These are phyloP conservation scores for Motacilla tschutschensis DNA, from an alignment of 2,113 vertebrate species.

Conservation along the genomic window DNA sequence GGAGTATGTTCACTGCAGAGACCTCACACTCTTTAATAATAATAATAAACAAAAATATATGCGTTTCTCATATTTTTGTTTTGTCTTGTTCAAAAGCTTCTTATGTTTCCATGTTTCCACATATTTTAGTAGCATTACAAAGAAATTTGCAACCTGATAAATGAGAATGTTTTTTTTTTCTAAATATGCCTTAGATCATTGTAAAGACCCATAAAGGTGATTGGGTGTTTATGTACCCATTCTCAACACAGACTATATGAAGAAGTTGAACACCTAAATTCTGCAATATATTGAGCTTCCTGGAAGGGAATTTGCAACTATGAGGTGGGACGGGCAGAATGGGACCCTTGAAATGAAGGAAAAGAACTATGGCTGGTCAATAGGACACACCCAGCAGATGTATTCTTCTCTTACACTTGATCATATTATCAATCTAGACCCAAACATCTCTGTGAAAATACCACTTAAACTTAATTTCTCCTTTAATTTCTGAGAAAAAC, in stretches of 20 bases:
- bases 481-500: background rate
- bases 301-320: background rate
- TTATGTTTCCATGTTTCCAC: background rate
- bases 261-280: background rate
- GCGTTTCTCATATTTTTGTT: background rate
- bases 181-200: background rate
- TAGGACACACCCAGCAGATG: background rate
- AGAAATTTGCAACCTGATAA: background rate
- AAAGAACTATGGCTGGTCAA: background rate
- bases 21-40: background rate
- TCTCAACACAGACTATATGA: background rate
- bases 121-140: background rate
- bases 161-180: background rate
- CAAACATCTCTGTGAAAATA: background rate
- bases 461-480: background rate
- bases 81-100: background rate
- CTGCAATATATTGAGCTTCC: background rate
- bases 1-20: background rate
- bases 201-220: background rate
- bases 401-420: background rate
- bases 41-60: background rate
- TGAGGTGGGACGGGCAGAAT: background rate
- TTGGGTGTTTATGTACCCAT: rapidly evolving
- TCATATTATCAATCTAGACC: background rate
- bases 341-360: background rate